A percentile compares a stretch with the other conserved stretches of the same genome.
phyloP scores from a whole-genome alignment of 2,113 vertebrate genomes.

The Microcebus murinus region DNA sequence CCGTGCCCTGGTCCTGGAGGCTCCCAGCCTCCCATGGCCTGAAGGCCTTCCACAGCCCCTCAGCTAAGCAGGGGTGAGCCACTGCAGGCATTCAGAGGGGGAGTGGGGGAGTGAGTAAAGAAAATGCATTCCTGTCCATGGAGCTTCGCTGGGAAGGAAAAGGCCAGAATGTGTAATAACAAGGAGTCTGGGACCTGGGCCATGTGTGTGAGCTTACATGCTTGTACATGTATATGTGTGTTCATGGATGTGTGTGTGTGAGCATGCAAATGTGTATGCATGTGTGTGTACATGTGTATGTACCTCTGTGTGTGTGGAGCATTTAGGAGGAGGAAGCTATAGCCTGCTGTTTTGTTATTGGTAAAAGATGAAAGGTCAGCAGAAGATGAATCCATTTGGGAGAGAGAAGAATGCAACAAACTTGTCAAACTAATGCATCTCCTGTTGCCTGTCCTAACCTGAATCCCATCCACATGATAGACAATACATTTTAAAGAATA shows the following conservation, averaged over 20 bases:
- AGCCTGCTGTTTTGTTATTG: not conserved
- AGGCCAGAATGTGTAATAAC: rapidly evolving
- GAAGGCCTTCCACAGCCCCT: too few species aligned
- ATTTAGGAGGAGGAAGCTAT: not conserved
- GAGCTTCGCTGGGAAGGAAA: not conserved
- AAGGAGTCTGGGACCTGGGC: not conserved
- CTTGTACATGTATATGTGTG: not conserved
- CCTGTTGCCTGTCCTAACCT: not conserved
- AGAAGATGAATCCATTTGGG: not conserved
- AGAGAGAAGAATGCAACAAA: not conserved
- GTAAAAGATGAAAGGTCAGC: not conserved
- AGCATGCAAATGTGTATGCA: rapidly evolving
- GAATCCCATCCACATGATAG: not conserved
- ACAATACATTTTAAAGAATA: not conserved
- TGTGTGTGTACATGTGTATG: too few species aligned
- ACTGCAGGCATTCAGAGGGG: too few species aligned
- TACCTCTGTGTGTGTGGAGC: not conserved
- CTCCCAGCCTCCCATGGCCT: not conserved
- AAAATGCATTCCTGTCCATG: not conserved
- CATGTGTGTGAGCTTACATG: not conserved
- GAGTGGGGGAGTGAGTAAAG: rapidly evolving
- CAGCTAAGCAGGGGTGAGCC: rapidly evolving
- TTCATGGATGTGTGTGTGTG: not conserved
- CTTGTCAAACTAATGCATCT: not conserved
- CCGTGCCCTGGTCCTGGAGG: too few species aligned